These are phyloP conservation scores for Procambarus virginalis DNA, from an alignment of 1,140 invertebrate genomes.

Conservation along the genomic window DNA sequence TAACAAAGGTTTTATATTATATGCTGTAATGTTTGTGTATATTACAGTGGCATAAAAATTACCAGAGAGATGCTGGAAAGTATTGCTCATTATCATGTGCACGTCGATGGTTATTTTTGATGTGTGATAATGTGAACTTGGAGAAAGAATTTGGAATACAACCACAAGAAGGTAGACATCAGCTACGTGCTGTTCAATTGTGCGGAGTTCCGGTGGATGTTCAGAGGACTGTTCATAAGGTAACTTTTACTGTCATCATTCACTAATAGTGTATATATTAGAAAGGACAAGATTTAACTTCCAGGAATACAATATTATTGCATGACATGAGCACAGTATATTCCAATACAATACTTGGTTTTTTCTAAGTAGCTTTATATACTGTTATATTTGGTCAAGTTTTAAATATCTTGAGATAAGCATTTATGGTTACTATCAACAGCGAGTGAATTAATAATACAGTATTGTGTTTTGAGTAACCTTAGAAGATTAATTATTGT, in stretches of 20 bases:
- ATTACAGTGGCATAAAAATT: constrained; percentile 26
- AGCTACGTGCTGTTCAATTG: not conserved
- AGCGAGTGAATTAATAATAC: too few relatives aligned
- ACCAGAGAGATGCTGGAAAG: constrained; percentile 32
- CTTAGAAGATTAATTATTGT: too few relatives aligned
- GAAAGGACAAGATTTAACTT: not conserved
- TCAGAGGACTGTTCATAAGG: not conserved
- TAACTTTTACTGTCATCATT: too few relatives aligned
- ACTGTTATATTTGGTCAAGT: too few relatives aligned
- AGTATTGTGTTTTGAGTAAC: too few relatives aligned
- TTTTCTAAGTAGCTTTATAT: too few relatives aligned
- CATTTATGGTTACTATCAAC: too few relatives aligned
- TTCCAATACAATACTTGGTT: too few relatives aligned
- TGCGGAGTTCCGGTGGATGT: not conserved
- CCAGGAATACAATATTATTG: not conserved
- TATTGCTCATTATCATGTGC: constrained; percentile 33
- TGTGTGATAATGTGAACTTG: constrained; percentile 40
- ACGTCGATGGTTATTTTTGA: constrained; percentile 32
- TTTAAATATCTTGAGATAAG: too few relatives aligned
- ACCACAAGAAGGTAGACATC: constrained; percentile 20
- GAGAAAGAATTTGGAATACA: not conserved
- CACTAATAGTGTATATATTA: not conserved
- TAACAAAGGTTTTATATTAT: too few relatives aligned
- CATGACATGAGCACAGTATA: too few relatives aligned
- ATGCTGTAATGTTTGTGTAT: not conserved